Conservation (phyloP, 2,797 vertebrate species). For the Arctocebus calabarensis region DNA sequence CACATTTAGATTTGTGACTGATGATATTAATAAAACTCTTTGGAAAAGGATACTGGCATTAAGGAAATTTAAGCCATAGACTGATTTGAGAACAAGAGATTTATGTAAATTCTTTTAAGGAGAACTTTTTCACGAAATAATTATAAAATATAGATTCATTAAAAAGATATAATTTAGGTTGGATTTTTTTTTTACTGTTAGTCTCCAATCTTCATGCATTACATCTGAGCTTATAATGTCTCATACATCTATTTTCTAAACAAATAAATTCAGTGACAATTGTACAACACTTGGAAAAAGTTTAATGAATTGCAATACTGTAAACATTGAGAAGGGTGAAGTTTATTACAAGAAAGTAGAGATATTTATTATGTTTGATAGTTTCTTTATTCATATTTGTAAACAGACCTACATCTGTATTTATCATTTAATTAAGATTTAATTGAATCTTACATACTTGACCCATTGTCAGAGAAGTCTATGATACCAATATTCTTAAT, state of each 20-base stretch:
- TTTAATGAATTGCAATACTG: not conserved
- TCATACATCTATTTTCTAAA: not conserved
- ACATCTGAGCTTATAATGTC: not conserved
- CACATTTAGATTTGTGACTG: conserved; percentile 18
- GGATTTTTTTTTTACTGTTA: not conserved
- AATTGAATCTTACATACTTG: not conserved
- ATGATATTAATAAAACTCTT: not conserved
- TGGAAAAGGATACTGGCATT: not conserved
- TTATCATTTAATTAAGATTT: conserved; percentile 11
- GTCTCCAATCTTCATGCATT: not conserved
- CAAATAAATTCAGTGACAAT: not conserved
- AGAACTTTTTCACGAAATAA: conserved; percentile 6
- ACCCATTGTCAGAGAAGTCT: not conserved
- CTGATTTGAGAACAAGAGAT: not conserved
- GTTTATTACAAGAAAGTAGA: not conserved
- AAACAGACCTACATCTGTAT: not conserved
- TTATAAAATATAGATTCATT: not conserved
- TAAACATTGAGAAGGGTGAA: not conserved
- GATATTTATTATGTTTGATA: not conserved
- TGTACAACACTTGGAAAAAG: not conserved
- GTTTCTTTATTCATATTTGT: not conserved
- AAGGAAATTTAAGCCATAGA: not conserved
- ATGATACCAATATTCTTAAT: too few relatives aligned
- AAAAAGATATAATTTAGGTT: not conserved
- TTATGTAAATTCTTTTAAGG: not conserved